These are phyloP conservation scores for Drosophila virilis DNA, from an alignment of 1,140 invertebrate species.

Conservation along the genomic window DNA sequence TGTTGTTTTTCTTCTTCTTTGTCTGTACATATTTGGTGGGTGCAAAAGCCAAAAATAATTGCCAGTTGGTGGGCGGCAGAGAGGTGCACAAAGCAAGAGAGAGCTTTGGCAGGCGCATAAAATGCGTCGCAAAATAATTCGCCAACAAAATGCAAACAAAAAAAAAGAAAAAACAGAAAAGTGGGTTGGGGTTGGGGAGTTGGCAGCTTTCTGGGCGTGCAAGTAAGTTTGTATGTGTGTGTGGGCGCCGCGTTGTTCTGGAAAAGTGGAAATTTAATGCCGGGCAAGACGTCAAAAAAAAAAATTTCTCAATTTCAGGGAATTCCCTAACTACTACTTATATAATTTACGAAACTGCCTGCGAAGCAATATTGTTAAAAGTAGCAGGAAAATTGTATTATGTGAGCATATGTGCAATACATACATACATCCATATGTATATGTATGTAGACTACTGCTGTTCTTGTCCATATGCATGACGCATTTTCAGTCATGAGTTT, in stretches of 20 bases:
- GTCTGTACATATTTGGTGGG: slow-evolving; percentile 28
- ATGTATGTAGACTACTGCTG: not conserved
- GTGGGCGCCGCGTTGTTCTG: slow-evolving; percentile 1
- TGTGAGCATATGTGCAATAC: not conserved
- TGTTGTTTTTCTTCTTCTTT: slow-evolving; percentile 12
- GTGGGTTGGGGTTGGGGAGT: slow-evolving; percentile 6
- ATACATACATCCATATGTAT: not conserved
- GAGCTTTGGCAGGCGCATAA: slow-evolving; percentile 46
- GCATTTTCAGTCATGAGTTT: slow-evolving; percentile 35
- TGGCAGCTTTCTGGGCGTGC: slow-evolving; percentile 22
- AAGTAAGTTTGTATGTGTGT: slow-evolving; percentile 12
- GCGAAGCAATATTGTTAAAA: slow-evolving; percentile 2
- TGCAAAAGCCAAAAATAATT: slow-evolving; percentile 63
- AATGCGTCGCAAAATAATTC: slow-evolving; percentile 76
- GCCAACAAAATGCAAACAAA: slow-evolving; percentile 55
- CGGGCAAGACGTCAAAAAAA: not conserved
- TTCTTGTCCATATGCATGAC: slow-evolving; percentile 24
- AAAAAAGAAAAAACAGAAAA: slow-evolving; percentile 17
- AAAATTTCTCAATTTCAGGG: slow-evolving; percentile 25
- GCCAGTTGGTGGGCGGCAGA: slow-evolving; percentile 45
- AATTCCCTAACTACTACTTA: slow-evolving; percentile 31
- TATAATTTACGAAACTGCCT: slow-evolving; percentile 13
- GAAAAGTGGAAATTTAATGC: slow-evolving; percentile 52
- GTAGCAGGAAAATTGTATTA: slow-evolving; percentile 12
- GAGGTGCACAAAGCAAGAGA: slow-evolving; percentile 22